Conservation (phyloP, 2,113 vertebrate species). For the Prolemur simus region DNA sequence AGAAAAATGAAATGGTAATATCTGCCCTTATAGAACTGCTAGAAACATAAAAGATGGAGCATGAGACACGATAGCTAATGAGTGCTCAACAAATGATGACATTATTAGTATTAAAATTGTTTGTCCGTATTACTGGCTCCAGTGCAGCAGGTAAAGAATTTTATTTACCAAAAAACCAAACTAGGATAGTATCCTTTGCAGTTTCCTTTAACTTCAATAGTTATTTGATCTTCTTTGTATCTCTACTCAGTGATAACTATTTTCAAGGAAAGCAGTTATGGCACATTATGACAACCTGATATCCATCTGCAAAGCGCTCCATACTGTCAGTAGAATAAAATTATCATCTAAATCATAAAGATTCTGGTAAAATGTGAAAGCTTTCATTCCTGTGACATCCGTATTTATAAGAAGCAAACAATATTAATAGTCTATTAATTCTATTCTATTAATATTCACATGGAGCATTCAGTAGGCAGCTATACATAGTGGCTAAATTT, state of each 20-base stretch:
- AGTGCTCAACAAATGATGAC: neutral
- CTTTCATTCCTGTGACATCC: constrained; percentile 60
- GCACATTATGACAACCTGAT: constrained; percentile 71
- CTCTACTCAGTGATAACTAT: constrained; percentile 64
- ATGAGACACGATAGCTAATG: neutral
- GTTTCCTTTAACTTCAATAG: neutral
- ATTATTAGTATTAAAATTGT: neutral
- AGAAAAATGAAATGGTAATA: neutral
- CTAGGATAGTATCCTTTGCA: neutral
- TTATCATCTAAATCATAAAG: constrained; percentile 69
- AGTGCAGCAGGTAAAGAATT: neutral
- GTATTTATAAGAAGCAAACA: constrained; percentile 50
- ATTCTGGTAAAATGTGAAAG: constrained; percentile 65
- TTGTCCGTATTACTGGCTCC: neutral
- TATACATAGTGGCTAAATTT: neutral
- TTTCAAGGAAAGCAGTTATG: constrained; percentile 60
- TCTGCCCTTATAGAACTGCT: neutral
- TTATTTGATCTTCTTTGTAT: constrained; percentile 36
- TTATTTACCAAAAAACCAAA: neutral
- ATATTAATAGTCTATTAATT: no score
- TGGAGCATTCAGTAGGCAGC: neutral
- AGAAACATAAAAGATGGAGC: neutral
- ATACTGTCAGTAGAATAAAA: constrained; percentile 74
- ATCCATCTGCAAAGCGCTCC: constrained; percentile 76
- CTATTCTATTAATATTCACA: constrained; percentile 3